These are phyloP conservation scores for Platycheirus albimanus DNA, from an alignment of 2,888 invertebrate species.

Conservation along the genomic window DNA sequence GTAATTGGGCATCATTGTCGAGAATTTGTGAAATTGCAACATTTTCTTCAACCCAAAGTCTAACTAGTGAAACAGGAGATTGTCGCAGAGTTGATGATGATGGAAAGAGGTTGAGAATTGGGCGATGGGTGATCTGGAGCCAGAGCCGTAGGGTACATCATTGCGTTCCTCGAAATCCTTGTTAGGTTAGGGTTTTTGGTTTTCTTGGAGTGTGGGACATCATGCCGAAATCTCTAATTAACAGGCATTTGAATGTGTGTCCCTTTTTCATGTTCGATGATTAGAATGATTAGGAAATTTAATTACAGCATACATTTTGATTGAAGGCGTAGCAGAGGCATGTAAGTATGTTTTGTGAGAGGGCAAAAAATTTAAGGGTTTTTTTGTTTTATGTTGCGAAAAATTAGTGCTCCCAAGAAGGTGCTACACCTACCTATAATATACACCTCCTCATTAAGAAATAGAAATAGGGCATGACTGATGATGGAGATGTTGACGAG, in stretches of 20 bases:
- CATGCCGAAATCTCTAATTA: slow-evolving; percentile 42
- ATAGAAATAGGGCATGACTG: slow-evolving; percentile 11
- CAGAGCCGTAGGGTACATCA: too few relatives aligned
- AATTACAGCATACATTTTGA: slow-evolving; percentile 40
- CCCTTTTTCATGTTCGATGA: slow-evolving; percentile 25
- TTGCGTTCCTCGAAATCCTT: not conserved
- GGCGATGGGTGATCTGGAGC: too few relatives aligned
- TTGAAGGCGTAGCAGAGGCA: slow-evolving; percentile 9
- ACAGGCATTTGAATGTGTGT: slow-evolving; percentile 44
- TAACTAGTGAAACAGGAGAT: slow-evolving; percentile 1
- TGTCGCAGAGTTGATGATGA: not conserved
- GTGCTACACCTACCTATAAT: not conserved
- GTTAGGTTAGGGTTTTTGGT: slow-evolving; percentile 3
- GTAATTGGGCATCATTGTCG: not conserved
- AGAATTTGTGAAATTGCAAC: slow-evolving; percentile 1
- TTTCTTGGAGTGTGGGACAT: not conserved
- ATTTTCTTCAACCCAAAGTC: not conserved
- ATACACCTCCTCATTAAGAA: slow-evolving; percentile 24
- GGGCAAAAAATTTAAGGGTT: not conserved
- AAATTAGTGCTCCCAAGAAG: slow-evolving; percentile 28
- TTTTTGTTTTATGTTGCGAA: slow-evolving; percentile 29
- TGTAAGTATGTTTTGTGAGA: slow-evolving; percentile 15
- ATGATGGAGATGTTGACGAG: slow-evolving; percentile 15
- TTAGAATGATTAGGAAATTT: slow-evolving; percentile 47
- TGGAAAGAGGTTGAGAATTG: not conserved